phyloP scores from a whole-genome alignment of 2,797 vertebrate species.

The Borostomias antarcticus region DNA sequence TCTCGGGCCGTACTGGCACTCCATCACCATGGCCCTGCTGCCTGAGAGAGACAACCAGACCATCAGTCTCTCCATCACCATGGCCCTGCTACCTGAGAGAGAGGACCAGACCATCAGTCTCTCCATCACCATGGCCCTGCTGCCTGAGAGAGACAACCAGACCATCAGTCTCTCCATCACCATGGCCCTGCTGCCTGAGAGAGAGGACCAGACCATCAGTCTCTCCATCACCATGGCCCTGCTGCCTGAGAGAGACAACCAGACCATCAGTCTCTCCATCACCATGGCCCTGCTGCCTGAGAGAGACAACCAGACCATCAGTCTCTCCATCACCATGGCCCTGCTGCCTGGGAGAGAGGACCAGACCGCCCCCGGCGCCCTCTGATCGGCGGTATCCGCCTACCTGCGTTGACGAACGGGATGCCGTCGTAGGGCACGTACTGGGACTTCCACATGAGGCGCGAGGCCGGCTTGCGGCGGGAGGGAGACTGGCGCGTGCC shows the following conservation, averaged over 20 bases:
- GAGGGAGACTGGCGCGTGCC: constrained; percentile 85
- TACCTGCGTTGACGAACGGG: constrained; percentile 86
- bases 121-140: not conserved
- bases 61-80: not conserved
- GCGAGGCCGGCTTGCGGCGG: constrained; percentile 81
- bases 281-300: constrained; percentile 86
- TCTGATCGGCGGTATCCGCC: not conserved
- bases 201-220: not conserved
- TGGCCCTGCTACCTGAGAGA: not conserved
- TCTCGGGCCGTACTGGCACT: constrained; percentile 84
- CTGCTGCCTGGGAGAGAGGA: constrained; percentile 77
- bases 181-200: constrained; percentile 83
- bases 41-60: constrained; percentile 56
- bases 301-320: not conserved
- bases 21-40: constrained; percentile 88
- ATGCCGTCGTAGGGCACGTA: constrained; percentile 87
- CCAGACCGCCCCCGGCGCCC: not conserved
- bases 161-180: no score
- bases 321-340: constrained; percentile 88
- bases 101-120: not conserved
- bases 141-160: no score
- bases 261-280: constrained; percentile 80
- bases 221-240: constrained; percentile 88
- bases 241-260: constrained; percentile 71
- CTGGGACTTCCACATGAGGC: constrained; percentile 89